Conservation (phyloP, 2,797 vertebrate species). For the Chaetophractus vellerosus region DNA sequence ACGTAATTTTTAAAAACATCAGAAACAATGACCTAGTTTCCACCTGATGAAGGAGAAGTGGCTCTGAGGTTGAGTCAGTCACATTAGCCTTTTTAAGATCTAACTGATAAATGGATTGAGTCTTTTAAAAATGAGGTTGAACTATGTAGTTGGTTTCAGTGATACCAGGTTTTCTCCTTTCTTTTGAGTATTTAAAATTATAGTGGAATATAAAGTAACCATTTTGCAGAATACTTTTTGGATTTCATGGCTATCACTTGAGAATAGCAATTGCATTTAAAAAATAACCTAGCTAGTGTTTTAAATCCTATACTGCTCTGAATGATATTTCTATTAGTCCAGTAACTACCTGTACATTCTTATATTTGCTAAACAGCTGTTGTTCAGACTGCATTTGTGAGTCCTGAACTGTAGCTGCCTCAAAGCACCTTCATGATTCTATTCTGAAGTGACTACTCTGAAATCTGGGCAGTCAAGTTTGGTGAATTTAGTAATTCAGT, state of each 20-base stretch:
- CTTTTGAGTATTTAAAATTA: slow-evolving; percentile 73
- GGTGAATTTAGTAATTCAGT: slow-evolving; percentile 80
- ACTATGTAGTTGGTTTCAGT: slow-evolving; percentile 67
- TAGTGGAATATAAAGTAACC: slow-evolving; percentile 65
- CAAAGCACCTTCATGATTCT: slow-evolving; percentile 77
- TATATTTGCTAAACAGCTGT: slow-evolving; percentile 66
- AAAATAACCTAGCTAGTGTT: slow-evolving; percentile 66
- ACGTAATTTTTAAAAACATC: slow-evolving; percentile 68
- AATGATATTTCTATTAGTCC: slow-evolving; percentile 37
- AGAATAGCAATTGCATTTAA: slow-evolving; percentile 71
- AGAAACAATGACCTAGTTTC: slow-evolving; percentile 70
- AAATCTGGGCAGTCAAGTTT: slow-evolving; percentile 73
- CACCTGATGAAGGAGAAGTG: slow-evolving; percentile 72
- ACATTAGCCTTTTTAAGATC: slow-evolving; percentile 78
- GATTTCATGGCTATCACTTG: slow-evolving; percentile 68
- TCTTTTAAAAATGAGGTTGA: slow-evolving; percentile 73
- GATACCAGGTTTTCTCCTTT: slow-evolving; percentile 69
- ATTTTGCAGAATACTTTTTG: slow-evolving; percentile 79
- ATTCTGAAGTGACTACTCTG: slow-evolving; percentile 65
- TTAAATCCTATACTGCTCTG: slow-evolving; percentile 50
- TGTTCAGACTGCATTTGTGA: slow-evolving; percentile 63
- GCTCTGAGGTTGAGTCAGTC: slow-evolving; percentile 74
- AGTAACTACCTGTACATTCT: slow-evolving; percentile 57
- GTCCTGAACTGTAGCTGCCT: slow-evolving; percentile 67
- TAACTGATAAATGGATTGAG: slow-evolving; percentile 78